Conservation (phyloP, 2,797 vertebrate genomes). For the Sebastes itinus region DNA sequence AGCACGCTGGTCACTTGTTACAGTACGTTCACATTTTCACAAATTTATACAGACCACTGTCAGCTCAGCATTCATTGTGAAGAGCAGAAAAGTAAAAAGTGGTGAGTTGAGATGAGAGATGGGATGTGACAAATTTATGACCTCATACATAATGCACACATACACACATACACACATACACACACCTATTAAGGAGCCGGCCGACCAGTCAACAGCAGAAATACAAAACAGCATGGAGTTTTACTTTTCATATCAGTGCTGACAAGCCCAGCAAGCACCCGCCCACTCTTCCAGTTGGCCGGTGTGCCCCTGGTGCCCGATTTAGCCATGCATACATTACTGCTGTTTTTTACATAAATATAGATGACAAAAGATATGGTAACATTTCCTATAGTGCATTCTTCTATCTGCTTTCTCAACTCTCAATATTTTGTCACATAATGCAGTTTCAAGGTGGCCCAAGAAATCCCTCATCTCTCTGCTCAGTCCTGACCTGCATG, state of each 20-base stretch:
- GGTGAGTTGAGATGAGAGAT: background rate
- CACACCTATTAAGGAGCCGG: background rate
- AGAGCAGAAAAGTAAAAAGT: conserved; percentile 14
- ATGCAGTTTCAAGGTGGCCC: background rate
- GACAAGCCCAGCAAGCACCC: conserved; percentile 11
- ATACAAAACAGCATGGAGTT: background rate
- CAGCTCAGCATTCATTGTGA: conserved; percentile 37
- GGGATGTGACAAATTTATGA: conserved; percentile 38
- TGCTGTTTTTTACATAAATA: conserved; percentile 29
- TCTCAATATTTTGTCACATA: background rate
- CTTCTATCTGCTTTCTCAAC: background rate
- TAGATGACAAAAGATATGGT: conserved; percentile 20
- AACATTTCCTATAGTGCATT: background rate
- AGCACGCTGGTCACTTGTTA: conserved; percentile 19
- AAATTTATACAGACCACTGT: conserved; percentile 47
- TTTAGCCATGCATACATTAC: conserved; percentile 9
- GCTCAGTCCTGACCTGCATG: background rate
- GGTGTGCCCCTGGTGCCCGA: background rate
- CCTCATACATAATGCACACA: background rate
- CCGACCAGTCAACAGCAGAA: conserved; percentile 19
- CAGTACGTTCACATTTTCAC: conserved; percentile 10
- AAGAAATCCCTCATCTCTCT: background rate
- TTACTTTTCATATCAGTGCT: conserved; percentile 20
- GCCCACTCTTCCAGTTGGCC: conserved; percentile 28
- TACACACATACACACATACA: background rate